A percentile compares a stretch with the other conserved stretches of the same genome.
phyloP scores from a whole-genome alignment of 1,140 invertebrate genomes.

The Globodera rostochiensis region DNA sequence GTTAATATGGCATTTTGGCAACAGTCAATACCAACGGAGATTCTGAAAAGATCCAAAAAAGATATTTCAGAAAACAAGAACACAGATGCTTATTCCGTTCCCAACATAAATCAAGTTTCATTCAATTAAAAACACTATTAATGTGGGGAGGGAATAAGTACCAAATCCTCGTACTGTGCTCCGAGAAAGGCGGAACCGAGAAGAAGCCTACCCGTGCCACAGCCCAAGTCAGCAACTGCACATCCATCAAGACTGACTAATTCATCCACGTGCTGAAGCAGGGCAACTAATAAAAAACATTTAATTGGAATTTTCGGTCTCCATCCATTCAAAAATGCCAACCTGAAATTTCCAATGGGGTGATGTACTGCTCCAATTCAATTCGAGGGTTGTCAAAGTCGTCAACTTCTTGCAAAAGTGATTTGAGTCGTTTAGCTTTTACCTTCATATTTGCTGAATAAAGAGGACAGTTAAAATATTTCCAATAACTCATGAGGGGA shows the following conservation, averaged over 20 bases:
- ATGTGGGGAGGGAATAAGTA: no score
- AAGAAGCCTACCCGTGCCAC: constrained; percentile 33
- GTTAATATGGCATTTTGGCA: constrained; percentile 19
- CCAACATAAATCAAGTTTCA: no score
- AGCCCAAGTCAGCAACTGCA: constrained; percentile 29
- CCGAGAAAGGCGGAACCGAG: constrained; percentile 27
- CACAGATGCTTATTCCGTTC: no score
- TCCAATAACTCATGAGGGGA: no score
- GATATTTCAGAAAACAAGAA: neutral
- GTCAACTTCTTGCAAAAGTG: constrained; percentile 31
- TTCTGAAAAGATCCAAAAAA: constrained; percentile 1
- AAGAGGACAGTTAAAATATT: neutral
- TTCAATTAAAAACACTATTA: no score
- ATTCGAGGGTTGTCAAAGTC: constrained; percentile 25
- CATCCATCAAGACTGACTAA: constrained; percentile 14
- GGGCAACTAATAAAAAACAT: neutral
- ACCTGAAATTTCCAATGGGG: constrained; percentile 32
- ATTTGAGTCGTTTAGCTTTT: constrained; percentile 37
- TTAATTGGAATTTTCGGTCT: neutral
- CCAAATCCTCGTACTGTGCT: constrained; percentile 1
- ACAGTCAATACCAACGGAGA: constrained; percentile 34
- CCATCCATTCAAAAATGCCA: neutral
- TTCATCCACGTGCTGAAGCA: constrained; percentile 17
- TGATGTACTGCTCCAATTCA: constrained; percentile 40
- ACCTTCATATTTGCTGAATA: constrained; percentile 8